Evolutionary conservation across 1,140 invertebrate species (phyloP).

Genomic region (Piezodorus guildinii): DNA sequence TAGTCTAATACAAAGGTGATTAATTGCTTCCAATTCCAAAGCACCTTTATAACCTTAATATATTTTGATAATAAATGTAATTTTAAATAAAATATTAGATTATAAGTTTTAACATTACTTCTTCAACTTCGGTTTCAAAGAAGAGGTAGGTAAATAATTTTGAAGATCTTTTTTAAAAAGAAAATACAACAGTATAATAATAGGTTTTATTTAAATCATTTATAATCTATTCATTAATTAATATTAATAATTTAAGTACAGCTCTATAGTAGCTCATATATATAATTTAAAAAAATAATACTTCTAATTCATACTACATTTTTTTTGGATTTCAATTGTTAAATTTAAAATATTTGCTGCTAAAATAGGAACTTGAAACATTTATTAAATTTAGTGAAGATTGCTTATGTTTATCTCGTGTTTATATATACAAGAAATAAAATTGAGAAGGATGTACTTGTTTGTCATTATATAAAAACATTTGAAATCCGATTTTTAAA

Average conservation of each 20-base stretch:
- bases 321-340: not conserved
- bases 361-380: slow-evolving; percentile 7
- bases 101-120: no score
- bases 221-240: not conserved
- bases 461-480: slow-evolving; percentile 12
- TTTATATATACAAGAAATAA: not conserved
- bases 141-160: no score
- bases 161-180: not conserved
- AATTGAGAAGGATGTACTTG: not conserved
- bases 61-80: no score
- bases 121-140: no score
- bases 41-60: no score
- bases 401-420: no score
- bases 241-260: slow-evolving; percentile 4
- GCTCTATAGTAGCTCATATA: not conserved
- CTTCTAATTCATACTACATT: not conserved
- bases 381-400: not conserved
- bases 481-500: not conserved
- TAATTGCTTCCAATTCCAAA: no score
- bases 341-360: no score
- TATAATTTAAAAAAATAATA: not conserved
- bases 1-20: no score
- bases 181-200: slow-evolving; percentile 4
- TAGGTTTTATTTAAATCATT: not conserved
- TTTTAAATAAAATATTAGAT: no score